Conservation (phyloP, 2,888 invertebrate species). For the Cyrtodaria siliqua region DNA sequence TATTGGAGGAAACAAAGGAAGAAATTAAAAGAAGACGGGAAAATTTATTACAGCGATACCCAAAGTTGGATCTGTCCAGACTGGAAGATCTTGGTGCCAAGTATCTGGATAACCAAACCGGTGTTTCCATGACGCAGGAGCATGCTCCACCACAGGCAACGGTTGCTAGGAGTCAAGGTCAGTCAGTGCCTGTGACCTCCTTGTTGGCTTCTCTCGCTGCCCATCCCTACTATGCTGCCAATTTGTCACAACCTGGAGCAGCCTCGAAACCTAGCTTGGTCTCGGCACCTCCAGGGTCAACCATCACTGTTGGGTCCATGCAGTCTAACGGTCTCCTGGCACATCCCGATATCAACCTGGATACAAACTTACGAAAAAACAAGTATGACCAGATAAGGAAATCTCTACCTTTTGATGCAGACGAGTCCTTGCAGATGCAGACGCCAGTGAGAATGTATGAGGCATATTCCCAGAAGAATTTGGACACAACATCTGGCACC, state of each 20-base stretch:
- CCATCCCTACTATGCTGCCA: slow-evolving; percentile 70
- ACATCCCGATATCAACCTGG: slow-evolving; percentile 39
- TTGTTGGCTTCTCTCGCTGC: slow-evolving; percentile 69
- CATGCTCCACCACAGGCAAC: slow-evolving; percentile 19
- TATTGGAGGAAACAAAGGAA: slow-evolving; percentile 73
- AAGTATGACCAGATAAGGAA: slow-evolving; percentile 72
- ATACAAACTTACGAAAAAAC: slow-evolving; percentile 51
- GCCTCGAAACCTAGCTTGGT: background rate
- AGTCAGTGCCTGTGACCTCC: slow-evolving; percentile 59
- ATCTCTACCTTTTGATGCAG: slow-evolving; percentile 75
- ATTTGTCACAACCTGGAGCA: slow-evolving; percentile 47
- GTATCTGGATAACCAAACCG: slow-evolving; percentile 41
- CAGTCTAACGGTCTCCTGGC: slow-evolving; percentile 26
- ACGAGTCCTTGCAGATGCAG: slow-evolving; percentile 64
- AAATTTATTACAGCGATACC: slow-evolving; percentile 67
- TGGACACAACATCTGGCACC: slow-evolving; percentile 54
- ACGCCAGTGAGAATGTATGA: slow-evolving; percentile 56
- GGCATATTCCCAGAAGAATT: slow-evolving; percentile 46
- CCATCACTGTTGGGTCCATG: slow-evolving; percentile 31
- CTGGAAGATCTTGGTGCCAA: slow-evolving; percentile 60
- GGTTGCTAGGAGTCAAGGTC: slow-evolving; percentile 4
- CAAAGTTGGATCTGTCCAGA: slow-evolving; percentile 65
- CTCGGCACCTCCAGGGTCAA: slow-evolving; percentile 6
- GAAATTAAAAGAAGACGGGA: slow-evolving; percentile 73
- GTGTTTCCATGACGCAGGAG: slow-evolving; percentile 20